A percentile compares a stretch with the other conserved stretches of the same genome.
These are phyloP conservation scores for Sorex araneus DNA, from an alignment of 2,113 vertebrate species.

Conservation along the genomic window DNA sequence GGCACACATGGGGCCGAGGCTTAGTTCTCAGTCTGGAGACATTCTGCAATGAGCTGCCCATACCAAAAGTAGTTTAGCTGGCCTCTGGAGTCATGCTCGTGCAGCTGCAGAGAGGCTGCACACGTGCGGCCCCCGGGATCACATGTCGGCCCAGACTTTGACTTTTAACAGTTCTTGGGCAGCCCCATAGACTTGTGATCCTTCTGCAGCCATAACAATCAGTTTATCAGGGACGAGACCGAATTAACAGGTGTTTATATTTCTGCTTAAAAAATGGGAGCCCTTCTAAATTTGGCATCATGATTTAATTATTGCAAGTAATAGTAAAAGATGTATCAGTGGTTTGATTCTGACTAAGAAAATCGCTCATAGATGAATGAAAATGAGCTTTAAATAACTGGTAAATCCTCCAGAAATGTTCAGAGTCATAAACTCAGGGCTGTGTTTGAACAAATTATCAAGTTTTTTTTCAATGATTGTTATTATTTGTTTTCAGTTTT, in stretches of 20 bases:
- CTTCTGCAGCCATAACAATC: no score
- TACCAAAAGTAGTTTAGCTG: no score
- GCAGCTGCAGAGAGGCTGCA: no score
- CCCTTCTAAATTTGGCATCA: constrained; percentile 30
- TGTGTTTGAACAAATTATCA: constrained; percentile 31
- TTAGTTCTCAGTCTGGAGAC: no score
- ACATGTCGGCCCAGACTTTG: no score
- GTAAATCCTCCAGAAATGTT: not conserved
- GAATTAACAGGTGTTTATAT: not conserved
- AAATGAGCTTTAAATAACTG: constrained; percentile 23
- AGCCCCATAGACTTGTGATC: no score
- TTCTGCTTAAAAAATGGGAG: constrained; percentile 46
- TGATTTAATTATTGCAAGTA: not conserved
- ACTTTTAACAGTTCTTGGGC: no score
- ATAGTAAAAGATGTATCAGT: constrained; percentile 4
- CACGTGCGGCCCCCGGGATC: no score
- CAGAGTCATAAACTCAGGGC: not conserved
- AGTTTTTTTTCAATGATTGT: not conserved
- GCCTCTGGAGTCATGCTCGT: no score
- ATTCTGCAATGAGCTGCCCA: no score
- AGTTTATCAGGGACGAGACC: no score
- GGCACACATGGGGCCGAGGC: no score
- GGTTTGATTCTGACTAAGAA: constrained; percentile 37
- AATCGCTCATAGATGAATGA: constrained; percentile 12
- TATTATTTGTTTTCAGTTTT: constrained; percentile 25